Base-by-base conservation (phyloP, 1,140 invertebrate species). In the Yoshiicerus persimilis region DNA sequence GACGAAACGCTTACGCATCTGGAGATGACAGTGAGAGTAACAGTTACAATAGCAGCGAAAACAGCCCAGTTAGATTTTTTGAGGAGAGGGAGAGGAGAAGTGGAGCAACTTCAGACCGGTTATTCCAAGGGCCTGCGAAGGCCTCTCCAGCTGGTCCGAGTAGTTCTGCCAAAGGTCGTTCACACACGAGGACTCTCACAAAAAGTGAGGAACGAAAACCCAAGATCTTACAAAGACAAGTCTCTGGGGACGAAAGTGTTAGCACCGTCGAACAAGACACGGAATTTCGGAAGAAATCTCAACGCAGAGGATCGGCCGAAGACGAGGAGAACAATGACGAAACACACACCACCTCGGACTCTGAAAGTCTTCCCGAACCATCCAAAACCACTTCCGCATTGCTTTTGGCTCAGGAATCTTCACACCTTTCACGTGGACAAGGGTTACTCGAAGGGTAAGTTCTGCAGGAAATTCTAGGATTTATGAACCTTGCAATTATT, bases 371-470 rank as follows among this genome's bases (percentile, higher is more conserved):
- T 13, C 16, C 11, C 0, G 83, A 47, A 23, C 56, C 32, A 36
- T 86, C 84, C 20, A 88, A 88, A 86, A 88, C 70, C 1, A 86
- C 88, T 5, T 86, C 88, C 4, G 84, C 88, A 4, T n/a, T 86
- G n/a, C 47, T 88, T n/a, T 41, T 88, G 13, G 88, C 88, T 25
- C 85, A 86, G 9, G 88, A 88, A 36, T 38, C 66, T 25, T 70
- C 47, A 30, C 56, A 85, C 6, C 13, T 88, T 56, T 25, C 41
- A 32, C 41, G 25, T n/a, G 25, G 66, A 20, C 85, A 83, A 13
- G 25, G 84, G 23, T 86, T 86, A 16, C 75, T 41, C 9, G 84
- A 88, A 32, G 88, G 88, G 66, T 86, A 75, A 70, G n/a, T n/a
- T n/a, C n/a, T n/a, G n/a, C n/a, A n/a, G n/a, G n/a, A n/a, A n/a